Percentiles rank a stretch among this genome's conserved stretches.
Conservation (phyloP, 1,140 invertebrate species). For the Drosophila nebulosa region DNA sequence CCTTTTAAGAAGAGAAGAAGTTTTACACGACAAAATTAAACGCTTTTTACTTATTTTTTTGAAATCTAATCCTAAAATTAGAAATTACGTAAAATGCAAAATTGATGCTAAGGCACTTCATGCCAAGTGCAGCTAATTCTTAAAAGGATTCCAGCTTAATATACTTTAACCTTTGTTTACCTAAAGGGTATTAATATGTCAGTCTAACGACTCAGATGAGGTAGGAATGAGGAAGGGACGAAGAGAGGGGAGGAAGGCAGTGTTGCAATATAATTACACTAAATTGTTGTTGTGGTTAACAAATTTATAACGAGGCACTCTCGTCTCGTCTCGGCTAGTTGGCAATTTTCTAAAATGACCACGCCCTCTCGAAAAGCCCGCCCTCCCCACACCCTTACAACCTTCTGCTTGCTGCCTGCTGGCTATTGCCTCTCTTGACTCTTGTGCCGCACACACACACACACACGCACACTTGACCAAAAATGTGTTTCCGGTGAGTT, state of each 20-base stretch:
- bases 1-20: too few relatives aligned
- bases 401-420: neutral
- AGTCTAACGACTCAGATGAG: neutral
- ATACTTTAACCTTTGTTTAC: neutral
- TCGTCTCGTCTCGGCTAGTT: conserved; percentile 28
- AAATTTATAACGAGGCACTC: conserved; percentile 65
- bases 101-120: too few relatives aligned
- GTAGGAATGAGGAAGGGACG: too few relatives aligned
- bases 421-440: conserved; percentile 12
- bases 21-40: too few relatives aligned
- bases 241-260: neutral
- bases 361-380: conserved; percentile 16
- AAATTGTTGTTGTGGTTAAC: conserved; percentile 69
- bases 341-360: conserved; percentile 53
- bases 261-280: conserved; percentile 67
- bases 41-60: too few relatives aligned
- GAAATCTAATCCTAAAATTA: too few relatives aligned
- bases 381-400: too few relatives aligned
- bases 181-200: neutral
- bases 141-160: neutral
- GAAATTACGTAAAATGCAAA: too few relatives aligned
- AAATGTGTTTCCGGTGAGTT: conserved; percentile 54
- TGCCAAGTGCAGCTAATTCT: too few relatives aligned
- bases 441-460: conserved; percentile 1
- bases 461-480: conserved; percentile 48